Base-by-base conservation (phyloP, 2,113 vertebrate species). In the Chelonoidis abingdonii region DNA sequence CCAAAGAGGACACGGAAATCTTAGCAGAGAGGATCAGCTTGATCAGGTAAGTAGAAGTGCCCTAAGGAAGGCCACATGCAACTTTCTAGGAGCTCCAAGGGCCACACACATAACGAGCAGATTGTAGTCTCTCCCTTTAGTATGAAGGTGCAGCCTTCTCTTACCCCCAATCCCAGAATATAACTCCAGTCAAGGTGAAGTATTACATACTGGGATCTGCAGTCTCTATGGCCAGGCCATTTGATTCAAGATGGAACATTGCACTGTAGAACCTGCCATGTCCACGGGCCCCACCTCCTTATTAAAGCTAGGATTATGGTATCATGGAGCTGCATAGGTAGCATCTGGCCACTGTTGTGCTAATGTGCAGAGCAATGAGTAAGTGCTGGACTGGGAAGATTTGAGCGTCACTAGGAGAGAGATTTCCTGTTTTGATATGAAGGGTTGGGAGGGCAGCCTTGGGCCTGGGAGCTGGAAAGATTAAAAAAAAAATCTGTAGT, bases 1-100 rank as follows among this genome's bases (percentile, higher is more conserved):
- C 99, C 85, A 98, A 99, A 56, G 99, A 99, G 65, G 99, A 99
- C 89, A 99, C 99, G 0, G 98, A 99, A 89, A 97, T 95, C 2
- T 92, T 99, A 13, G 97, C 98, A 0, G 84, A 98, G 96, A 98
- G 99, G 93, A 96, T 99, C 98, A 99, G 99, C 95, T 97, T 99
- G 2, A 99, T 99, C 97, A 99, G 99, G 99, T 99, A 97, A 95
- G 2, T 1, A 8, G 52, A 5, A 16, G 22, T 88, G 2, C 65
- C 47, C 44, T 76, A 80, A 25, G 25, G 6, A 76, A 11, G 31
- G 52, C 54, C 6, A 0, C 21, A 2, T 27, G 3, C 1, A 2
- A 52, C 57, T 69, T 35, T 76, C 65, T 19, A 6, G 62, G 31
- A 35, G 19, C 86, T 31, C 17, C 0, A 0, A 56, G 19, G 17